Evolutionary conservation across 1,140 invertebrate genomes (phyloP).

Genomic region (Drosophila kurseongensis): DNA sequence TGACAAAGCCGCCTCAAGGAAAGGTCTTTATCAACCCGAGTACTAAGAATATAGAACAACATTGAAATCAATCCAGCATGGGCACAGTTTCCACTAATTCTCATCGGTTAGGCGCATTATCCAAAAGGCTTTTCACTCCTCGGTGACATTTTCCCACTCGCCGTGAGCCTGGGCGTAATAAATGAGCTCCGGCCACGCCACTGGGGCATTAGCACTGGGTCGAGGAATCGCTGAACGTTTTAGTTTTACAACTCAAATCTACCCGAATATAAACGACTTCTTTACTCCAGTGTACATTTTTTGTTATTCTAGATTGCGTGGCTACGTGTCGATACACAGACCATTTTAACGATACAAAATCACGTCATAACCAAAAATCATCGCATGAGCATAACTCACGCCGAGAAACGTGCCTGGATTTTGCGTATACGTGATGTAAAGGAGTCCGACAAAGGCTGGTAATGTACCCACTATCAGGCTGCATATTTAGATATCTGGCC

Average conservation of each 20-base stretch:
- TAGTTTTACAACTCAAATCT: conserved; percentile 67
- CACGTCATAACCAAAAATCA: conserved; percentile 96
- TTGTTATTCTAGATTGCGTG: conserved; percentile 91
- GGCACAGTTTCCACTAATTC: conserved; percentile 40
- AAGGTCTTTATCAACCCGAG: conserved; percentile 57
- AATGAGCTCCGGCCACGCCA: conserved; percentile 73
- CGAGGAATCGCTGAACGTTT: conserved; percentile 65
- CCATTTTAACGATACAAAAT: conserved; percentile 95
- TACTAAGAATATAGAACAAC: conserved; percentile 52
- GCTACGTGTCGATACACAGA: conserved; percentile 96
- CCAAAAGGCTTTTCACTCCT: conserved; percentile 27
- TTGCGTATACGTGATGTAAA: conserved; percentile 92
- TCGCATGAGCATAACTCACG: conserved; percentile 93
- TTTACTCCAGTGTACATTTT: conserved; percentile 18
- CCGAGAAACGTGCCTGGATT: conserved; percentile 94
- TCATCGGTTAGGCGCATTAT: conserved; percentile 34
- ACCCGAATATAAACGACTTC: conserved; percentile 41
- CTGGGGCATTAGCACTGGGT: conserved; percentile 58
- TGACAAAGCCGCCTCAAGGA: conserved; percentile 42
- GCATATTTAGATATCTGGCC: conserved; percentile 5
- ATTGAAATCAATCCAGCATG: conserved; percentile 23
- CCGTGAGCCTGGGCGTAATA: conserved; percentile 42
- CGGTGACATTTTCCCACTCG: conserved; percentile 52
- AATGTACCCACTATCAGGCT: conserved; percentile 32
- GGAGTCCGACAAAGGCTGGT: conserved; percentile 92